phyloP scores from a whole-genome alignment of 2,113 vertebrate genomes.

The Gadus macrocephalus region DNA sequence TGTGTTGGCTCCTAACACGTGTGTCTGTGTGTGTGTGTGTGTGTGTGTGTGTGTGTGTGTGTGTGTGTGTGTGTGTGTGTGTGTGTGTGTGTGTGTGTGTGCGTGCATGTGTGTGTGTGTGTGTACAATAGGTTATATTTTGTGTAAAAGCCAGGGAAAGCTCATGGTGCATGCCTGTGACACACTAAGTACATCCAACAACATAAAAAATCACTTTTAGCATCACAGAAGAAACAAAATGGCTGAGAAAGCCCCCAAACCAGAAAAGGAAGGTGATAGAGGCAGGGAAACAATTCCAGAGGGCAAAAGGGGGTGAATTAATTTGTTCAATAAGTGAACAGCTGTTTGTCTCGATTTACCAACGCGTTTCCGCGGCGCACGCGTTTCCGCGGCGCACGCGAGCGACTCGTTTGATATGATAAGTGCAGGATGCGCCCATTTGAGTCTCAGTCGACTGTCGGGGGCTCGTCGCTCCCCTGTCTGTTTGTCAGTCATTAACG shows the following conservation, averaged over 20 bases:
- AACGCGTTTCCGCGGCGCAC: slow-evolving; percentile 2
- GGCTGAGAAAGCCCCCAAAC: slow-evolving; percentile 1
- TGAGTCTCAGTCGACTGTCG: slow-evolving; percentile 16
- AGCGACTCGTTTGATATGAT: slow-evolving; percentile 33
- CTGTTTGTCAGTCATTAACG: background rate
- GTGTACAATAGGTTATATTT: background rate
- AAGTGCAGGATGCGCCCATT: slow-evolving; percentile 20
- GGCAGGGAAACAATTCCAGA: slow-evolving; percentile 12
- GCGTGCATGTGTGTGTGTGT: too few relatives aligned
- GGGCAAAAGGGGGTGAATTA: slow-evolving; percentile 9
- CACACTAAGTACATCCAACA: background rate
- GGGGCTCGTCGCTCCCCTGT: slow-evolving; percentile 9
- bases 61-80: background rate
- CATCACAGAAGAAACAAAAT: too few relatives aligned
- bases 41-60: slow-evolving; percentile 14
- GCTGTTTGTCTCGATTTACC: slow-evolving; percentile 39
- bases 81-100: too few relatives aligned
- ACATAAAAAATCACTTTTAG: background rate
- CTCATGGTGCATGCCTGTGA: background rate
- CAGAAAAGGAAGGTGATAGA: slow-evolving; percentile 17
- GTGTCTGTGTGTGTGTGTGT: slow-evolving; percentile 15
- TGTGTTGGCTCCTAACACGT: slow-evolving; percentile 4
- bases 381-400: slow-evolving; percentile 23
- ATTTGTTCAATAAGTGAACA: slow-evolving; percentile 17
- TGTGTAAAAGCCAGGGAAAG: background rate